phyloP scores from a whole-genome alignment of 1,140 invertebrate species.

The Sarcophaga peregrina region DNA sequence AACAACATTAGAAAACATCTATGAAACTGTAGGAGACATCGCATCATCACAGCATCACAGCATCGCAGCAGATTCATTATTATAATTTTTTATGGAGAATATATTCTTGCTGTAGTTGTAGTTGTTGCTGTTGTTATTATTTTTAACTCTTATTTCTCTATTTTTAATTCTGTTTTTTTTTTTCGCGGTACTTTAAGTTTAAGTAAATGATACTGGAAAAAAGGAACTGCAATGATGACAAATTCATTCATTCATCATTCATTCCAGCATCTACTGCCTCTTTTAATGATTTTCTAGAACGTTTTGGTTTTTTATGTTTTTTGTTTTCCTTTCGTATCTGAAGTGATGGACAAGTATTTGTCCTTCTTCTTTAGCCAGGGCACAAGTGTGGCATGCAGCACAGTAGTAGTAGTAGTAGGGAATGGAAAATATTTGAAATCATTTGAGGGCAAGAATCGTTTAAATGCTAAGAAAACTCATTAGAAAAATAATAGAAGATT shows the following conservation, averaged over 20 bases:
- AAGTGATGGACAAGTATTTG: background rate
- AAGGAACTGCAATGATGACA: constrained; percentile 1
- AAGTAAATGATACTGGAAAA: background rate
- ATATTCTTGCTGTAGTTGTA: too few species aligned
- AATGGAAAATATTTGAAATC: background rate
- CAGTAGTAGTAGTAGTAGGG: background rate
- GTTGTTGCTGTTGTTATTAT: too few species aligned
- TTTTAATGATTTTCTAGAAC: too few species aligned
- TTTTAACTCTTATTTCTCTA: too few species aligned
- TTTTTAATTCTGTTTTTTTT: background rate
- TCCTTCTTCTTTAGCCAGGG: constrained; percentile 5
- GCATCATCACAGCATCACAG: background rate
- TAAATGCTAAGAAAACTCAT: background rate
- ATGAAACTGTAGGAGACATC: background rate
- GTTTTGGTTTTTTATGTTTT: too few species aligned
- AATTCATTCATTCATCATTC: too few species aligned
- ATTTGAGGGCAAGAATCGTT: constrained; percentile 16
- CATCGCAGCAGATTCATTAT: background rate
- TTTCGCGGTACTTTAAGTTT: constrained; percentile 16
- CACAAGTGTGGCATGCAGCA: too few species aligned
- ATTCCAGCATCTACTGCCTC: too few species aligned
- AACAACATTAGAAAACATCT: background rate
- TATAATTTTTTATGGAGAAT: constrained; percentile 1
- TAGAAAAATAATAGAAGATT: background rate
- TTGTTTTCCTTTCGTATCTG: background rate